phyloP scores from a whole-genome alignment of 1,140 invertebrate genomes.

The Anadara kagoshimensis region DNA sequence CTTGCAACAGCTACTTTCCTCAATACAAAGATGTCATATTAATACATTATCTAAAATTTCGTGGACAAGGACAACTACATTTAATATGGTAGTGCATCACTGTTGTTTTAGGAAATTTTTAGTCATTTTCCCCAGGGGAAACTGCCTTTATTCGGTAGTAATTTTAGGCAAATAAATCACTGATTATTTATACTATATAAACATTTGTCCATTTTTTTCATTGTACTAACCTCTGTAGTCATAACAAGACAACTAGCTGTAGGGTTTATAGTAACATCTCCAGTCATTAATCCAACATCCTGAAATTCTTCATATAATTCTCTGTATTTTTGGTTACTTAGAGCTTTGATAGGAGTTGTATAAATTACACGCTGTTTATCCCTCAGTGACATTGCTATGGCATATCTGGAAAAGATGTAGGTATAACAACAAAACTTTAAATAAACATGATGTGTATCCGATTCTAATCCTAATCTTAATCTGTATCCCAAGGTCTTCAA shows the following conservation, averaged over 20 bases:
- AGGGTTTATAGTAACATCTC: constrained; percentile 99
- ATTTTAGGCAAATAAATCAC: too few species aligned
- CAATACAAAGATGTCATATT: too few species aligned
- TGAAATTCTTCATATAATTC: constrained; percentile 97
- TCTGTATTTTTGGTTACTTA: constrained; percentile 99
- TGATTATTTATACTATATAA: neutral
- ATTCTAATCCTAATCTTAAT: too few species aligned
- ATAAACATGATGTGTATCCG: too few species aligned
- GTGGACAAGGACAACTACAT: too few species aligned
- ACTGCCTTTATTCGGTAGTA: too few species aligned
- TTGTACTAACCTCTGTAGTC: constrained; percentile 91
- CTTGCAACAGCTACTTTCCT: too few species aligned
- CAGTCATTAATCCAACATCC: constrained; percentile 98
- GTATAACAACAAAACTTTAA: neutral
- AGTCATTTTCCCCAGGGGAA: too few species aligned
- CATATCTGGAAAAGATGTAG: constrained; percentile 75
- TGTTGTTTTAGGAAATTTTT: too few species aligned
- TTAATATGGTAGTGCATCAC: too few species aligned
- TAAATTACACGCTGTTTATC: constrained; percentile 96
- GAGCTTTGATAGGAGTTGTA: constrained; percentile 99
- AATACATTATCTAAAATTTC: too few species aligned
- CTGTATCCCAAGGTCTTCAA: too few species aligned
- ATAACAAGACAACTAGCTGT: constrained; percentile 98
- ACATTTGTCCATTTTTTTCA: neutral
- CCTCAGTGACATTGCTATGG: constrained; percentile 82